Conservation (phyloP, 2,797 vertebrate species). For the Naso thynnoides region DNA sequence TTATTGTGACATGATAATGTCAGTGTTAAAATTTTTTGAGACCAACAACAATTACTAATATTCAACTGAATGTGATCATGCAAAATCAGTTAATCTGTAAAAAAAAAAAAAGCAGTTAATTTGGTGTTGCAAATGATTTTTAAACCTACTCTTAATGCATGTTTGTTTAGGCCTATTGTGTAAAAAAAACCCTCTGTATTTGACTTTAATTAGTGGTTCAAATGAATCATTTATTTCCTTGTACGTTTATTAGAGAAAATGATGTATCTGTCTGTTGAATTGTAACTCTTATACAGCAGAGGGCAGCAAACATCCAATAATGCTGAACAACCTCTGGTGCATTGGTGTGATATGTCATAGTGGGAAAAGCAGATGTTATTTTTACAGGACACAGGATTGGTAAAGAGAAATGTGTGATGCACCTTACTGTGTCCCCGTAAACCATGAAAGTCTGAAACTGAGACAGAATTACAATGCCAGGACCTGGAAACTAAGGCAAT, state of each 20-base stretch:
- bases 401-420: no score
- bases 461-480: background rate
- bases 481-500: background rate
- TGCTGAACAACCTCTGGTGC: background rate
- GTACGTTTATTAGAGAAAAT: background rate
- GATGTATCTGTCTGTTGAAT: constrained; percentile 9
- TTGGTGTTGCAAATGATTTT: background rate
- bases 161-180: background rate
- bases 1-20: constrained; percentile 25
- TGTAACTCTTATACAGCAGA: constrained; percentile 72
- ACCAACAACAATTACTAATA: constrained; percentile 8
- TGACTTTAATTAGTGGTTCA: background rate
- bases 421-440: background rate
- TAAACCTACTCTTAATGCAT: background rate
- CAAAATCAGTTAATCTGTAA: no score
- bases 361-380: background rate
- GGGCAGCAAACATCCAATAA: constrained; percentile 73
- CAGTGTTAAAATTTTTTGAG: background rate
- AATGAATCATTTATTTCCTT: background rate
- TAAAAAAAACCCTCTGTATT: background rate
- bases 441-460: background rate
- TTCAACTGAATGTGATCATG: background rate
- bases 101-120: background rate
- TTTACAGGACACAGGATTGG: no score
- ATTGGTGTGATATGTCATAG: background rate